A percentile compares a stretch with the other conserved stretches of the same genome.
phyloP scores from a whole-genome alignment of 2,888 invertebrate genomes.

The Dendrolimus houi region DNA sequence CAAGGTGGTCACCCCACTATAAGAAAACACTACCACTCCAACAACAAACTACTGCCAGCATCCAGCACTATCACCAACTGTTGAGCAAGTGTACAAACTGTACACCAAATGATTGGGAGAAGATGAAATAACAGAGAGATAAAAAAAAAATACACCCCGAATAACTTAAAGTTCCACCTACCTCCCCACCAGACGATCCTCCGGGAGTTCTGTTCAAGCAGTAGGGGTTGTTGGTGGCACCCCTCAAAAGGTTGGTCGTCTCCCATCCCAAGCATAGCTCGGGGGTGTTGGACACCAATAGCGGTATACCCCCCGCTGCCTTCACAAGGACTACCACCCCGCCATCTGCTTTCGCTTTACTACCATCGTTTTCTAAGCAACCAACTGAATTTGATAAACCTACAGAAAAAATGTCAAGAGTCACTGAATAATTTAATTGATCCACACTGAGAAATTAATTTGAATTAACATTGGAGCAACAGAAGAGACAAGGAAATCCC shows the following conservation, averaged over 20 bases:
- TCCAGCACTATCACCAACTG: too few species aligned
- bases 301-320: conserved; percentile 86
- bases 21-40: too few species aligned
- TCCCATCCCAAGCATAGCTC: conserved; percentile 94
- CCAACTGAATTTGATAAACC: conserved; percentile 85
- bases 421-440: too few species aligned
- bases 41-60: too few species aligned
- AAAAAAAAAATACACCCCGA: too few species aligned
- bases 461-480: too few species aligned
- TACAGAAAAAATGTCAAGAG: conserved; percentile 24
- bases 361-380: conserved; percentile 55
- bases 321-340: conserved; percentile 78
- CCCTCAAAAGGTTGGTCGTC: conserved; percentile 85
- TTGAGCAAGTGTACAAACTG: too few species aligned
- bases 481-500: too few species aligned
- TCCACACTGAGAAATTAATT: too few species aligned
- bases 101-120: too few species aligned
- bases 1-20: too few species aligned
- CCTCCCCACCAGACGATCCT: conserved; percentile 94
- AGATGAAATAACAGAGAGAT: too few species aligned
- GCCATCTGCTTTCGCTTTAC: conserved; percentile 80
- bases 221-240: conserved; percentile 90
- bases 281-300: conserved; percentile 90
- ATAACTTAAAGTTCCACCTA: conserved; percentile 29
- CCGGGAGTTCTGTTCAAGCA: conserved; percentile 84